Conservation (phyloP, 2,797 vertebrate species). For the Enteromius argenteus region DNA sequence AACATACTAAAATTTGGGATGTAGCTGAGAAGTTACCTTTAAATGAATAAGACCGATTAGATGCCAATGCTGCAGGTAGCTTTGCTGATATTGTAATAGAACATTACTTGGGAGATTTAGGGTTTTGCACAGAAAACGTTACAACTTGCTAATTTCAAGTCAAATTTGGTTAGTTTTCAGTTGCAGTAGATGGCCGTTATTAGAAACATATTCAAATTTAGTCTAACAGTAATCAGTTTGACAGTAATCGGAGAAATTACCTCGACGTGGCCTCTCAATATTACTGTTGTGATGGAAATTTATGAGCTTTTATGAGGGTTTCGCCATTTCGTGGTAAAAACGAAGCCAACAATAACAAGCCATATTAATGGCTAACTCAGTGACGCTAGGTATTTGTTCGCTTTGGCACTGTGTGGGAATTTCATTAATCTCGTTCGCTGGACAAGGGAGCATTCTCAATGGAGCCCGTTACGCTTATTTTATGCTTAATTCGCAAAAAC, state of each 20-base stretch:
- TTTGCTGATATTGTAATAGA: background rate
- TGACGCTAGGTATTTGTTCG: conserved; percentile 65
- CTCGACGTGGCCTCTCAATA: background rate
- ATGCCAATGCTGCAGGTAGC: conserved; percentile 5
- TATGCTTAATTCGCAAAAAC: conserved; percentile 66
- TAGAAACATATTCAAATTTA: background rate
- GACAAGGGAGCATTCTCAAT: conserved; percentile 59
- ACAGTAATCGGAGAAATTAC: conserved; percentile 37
- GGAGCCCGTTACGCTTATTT: conserved; percentile 63
- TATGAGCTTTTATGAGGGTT: conserved; percentile 48
- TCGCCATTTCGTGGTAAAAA: conserved; percentile 50
- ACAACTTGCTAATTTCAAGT: conserved; percentile 7
- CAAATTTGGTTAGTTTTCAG: conserved; percentile 25
- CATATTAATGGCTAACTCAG: conserved; percentile 66
- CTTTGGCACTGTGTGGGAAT: conserved; percentile 67
- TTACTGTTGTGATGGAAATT: conserved; percentile 56
- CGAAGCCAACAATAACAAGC: conserved; percentile 71
- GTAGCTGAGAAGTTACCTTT: conserved; percentile 30
- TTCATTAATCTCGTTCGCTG: conserved; percentile 65
- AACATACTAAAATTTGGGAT: background rate
- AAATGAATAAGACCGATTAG: conserved; percentile 23
- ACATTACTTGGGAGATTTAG: conserved; percentile 26
- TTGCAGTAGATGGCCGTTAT: background rate
- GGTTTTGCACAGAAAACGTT: background rate
- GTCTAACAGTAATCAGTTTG: background rate